Percentiles rank a stretch among this genome's conserved stretches.
Evolutionary conservation across 2,888 invertebrate genomes (phyloP).

Genomic region (Ischnura elegans): DNA sequence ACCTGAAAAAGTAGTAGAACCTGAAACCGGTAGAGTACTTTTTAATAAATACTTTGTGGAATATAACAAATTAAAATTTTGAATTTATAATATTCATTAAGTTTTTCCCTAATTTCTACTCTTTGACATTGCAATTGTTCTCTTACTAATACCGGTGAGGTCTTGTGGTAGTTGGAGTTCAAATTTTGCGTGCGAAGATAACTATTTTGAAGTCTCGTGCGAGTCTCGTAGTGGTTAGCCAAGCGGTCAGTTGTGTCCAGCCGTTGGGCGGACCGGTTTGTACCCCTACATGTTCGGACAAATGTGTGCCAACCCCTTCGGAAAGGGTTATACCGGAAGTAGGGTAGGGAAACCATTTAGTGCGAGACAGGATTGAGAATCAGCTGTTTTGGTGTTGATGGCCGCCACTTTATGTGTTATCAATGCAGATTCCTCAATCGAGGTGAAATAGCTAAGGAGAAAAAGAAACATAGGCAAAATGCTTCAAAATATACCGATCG

Average conservation of each 20-base stretch:
- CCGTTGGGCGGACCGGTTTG: neutral
- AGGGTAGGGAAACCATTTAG: neutral
- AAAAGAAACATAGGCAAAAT: too few relatives aligned
- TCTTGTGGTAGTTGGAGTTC: neutral
- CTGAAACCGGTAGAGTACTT: too few relatives aligned
- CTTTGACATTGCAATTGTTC: too few relatives aligned
- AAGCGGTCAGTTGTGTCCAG: neutral
- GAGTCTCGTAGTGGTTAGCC: neutral
- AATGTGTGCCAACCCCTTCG: slow-evolving; percentile 39
- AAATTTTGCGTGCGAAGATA: neutral
- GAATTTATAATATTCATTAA: neutral
- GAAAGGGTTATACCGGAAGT: slow-evolving; percentile 45
- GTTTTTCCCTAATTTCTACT: too few relatives aligned
- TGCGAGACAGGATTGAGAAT: neutral
- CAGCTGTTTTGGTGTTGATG: slow-evolving; percentile 45
- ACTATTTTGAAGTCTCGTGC: neutral
- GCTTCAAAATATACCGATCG: too few relatives aligned
- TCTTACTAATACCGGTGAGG: too few relatives aligned
- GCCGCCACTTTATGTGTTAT: neutral
- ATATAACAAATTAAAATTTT: too few relatives aligned
- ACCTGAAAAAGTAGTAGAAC: too few relatives aligned
- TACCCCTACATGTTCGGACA: neutral
- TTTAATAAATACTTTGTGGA: too few relatives aligned
- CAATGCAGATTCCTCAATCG: neutral
- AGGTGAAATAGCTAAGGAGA: neutral